Evolutionary conservation across 2,888 invertebrate species (phyloP), one percentile per base, ranked within the genome.

Genomic region (Apodemia zela): DNA sequence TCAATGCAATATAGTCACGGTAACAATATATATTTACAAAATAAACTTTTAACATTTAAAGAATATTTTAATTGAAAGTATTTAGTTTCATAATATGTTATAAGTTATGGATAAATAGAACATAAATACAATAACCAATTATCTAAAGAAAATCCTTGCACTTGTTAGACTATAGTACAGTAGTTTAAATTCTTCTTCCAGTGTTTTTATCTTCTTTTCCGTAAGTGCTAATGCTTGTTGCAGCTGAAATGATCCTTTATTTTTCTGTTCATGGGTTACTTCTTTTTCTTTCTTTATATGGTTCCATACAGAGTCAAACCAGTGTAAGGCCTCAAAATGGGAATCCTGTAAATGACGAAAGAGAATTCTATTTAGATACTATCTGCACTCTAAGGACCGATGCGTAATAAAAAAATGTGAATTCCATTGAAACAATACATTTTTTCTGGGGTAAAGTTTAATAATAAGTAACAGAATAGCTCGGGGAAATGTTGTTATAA

Each of bases 141-240:
- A 94, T 81, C 96, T 95, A 84, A 99, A 99, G 89, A 99, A 98
- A 80, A 99, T 97, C 82, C 97, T 94, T 7, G 99, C 98, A 83
- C 98, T 98, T 71, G 96, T 97, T 63, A 99, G 93, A 75, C 97
- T 98, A 81, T 97, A 98, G 83, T 96, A 96, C 3, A 99, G 89
- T 68, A 99, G 90, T 80, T 97, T 96, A 84, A 97, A 99, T 88
- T 99, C 99, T 92, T 96, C 93, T 78, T 93, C 92, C 71, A 92
- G 73, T 62, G 82, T 93, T 75, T 94, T 94, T 33, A 98, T 93
- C 71, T 98, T 94, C 82, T 96, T 96, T 69, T 97, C 94, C 0
- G 98, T 98, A 58, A 99, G 93, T 11, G 96, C 95, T 78, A 98
- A 93, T 0, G 99, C 97, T 87, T 99, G 98, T 72, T 97, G 96